Conservation (phyloP, 2,797 vertebrate species). For the Pseudomugil tenellus region DNA sequence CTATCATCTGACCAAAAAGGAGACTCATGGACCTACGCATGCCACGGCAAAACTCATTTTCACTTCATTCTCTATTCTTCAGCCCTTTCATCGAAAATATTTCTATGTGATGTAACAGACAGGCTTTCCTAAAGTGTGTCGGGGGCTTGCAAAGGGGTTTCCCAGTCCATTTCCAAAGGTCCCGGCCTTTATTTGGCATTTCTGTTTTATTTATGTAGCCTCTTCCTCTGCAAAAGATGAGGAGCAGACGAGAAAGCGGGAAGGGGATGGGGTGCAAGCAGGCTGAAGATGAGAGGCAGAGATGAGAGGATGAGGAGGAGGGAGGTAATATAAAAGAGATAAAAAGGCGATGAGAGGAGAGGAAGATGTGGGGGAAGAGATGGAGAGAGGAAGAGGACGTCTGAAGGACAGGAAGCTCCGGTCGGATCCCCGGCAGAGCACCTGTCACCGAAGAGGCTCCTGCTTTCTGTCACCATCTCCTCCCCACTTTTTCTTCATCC, state of each 20-base stretch:
- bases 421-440: conserved; percentile 70
- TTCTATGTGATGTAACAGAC: conserved; percentile 3
- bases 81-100: conserved; percentile 26
- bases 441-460: conserved; percentile 80
- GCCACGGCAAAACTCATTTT: neutral
- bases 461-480: conserved; percentile 70
- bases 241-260: conserved; percentile 28
- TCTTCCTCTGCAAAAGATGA: conserved; percentile 36
- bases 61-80: neutral
- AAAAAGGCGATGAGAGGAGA: conserved; percentile 39
- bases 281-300: conserved; percentile 49
- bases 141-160: conserved; percentile 33
- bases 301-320: conserved; percentile 46
- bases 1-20: conserved; percentile 3
- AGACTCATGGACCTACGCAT: neutral
- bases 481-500: conserved; percentile 55
- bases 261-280: neutral
- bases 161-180: conserved; percentile 29
- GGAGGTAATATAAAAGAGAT: conserved; percentile 36
- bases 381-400: conserved; percentile 65
- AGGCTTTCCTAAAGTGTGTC: conserved; percentile 35
- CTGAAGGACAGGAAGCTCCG: conserved; percentile 77
- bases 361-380: conserved; percentile 43
- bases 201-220: conserved; percentile 57
- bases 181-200: conserved; percentile 60